Conservation (phyloP, 1,140 invertebrate genomes). For the Drosophila tani region DNA sequence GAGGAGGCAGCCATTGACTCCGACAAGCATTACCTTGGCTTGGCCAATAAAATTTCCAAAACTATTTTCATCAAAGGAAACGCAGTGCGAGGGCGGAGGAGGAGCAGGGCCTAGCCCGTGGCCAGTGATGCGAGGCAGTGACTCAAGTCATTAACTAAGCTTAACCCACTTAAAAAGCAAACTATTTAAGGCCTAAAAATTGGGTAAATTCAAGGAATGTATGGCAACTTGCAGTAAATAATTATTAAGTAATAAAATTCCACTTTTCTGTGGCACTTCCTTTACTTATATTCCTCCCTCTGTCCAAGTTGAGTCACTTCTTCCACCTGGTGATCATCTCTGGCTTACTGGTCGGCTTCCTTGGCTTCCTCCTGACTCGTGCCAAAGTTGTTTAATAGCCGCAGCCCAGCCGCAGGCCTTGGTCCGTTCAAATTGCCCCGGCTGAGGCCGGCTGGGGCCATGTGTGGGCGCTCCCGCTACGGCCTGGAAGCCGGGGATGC, state of each 20-base stretch:
- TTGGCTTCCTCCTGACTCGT: constrained; percentile 51
- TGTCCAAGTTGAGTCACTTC: constrained; percentile 22
- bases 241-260: no score
- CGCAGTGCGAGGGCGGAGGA: constrained; percentile 23
- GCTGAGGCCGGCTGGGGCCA: constrained; percentile 29
- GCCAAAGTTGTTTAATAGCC: constrained; percentile 77
- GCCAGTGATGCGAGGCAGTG: constrained; percentile 42
- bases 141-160: constrained; percentile 29
- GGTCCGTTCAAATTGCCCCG: constrained; percentile 58
- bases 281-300: background rate
- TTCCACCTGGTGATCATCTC: constrained; percentile 10
- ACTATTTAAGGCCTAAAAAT: background rate
- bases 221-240: no score
- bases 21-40: constrained; percentile 40
- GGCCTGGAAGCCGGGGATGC: constrained; percentile 24
- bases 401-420: constrained; percentile 46
- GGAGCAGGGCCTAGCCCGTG: constrained; percentile 23
- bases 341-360: constrained; percentile 13
- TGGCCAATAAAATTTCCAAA: constrained; percentile 61
- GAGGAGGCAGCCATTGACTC: constrained; percentile 35
- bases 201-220: background rate
- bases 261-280: background rate
- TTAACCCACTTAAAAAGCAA: constrained; percentile 25
- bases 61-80: constrained; percentile 47
- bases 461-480: constrained; percentile 66